A percentile compares a stretch with the other conserved stretches of the same genome.
Conservation (phyloP, 2,113 vertebrate genomes). For the Xiphophorus maculatus region DNA sequence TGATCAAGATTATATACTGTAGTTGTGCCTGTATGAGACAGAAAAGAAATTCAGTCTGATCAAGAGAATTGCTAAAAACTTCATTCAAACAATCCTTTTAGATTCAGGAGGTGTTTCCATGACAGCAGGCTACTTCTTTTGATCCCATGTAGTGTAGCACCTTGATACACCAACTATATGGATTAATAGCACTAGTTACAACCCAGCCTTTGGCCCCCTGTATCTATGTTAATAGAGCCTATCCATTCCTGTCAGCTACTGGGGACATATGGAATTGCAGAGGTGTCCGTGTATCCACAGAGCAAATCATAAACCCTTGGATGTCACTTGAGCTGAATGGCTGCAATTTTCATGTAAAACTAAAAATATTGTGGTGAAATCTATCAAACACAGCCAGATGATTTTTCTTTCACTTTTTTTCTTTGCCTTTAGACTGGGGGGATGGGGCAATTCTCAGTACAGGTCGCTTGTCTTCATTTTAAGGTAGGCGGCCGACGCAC, state of each 20-base stretch:
- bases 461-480: slow-evolving; percentile 65
- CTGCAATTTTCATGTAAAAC: slow-evolving; percentile 71
- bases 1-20: not conserved
- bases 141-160: slow-evolving; percentile 60
- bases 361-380: slow-evolving; percentile 60
- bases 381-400: slow-evolving; percentile 49
- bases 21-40: not conserved
- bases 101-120: slow-evolving; percentile 50
- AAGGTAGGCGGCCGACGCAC: slow-evolving; percentile 18
- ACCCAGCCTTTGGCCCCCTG: slow-evolving; percentile 73
- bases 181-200: slow-evolving; percentile 85
- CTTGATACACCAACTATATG: slow-evolving; percentile 80
- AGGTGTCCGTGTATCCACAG: slow-evolving; percentile 73
- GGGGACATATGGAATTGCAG: slow-evolving; percentile 79
- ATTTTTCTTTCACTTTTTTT: slow-evolving; percentile 12
- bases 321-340: slow-evolving; percentile 64
- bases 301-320: slow-evolving; percentile 66
- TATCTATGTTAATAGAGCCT: slow-evolving; percentile 81
- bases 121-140: slow-evolving; percentile 61
- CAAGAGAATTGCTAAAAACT: slow-evolving; percentile 11
- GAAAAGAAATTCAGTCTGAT: slow-evolving; percentile 2
- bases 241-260: slow-evolving; percentile 84
- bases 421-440: slow-evolving; percentile 12
- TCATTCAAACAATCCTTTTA: slow-evolving; percentile 54
- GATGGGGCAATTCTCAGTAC: slow-evolving; percentile 37